phyloP scores from a whole-genome alignment of 2,888 invertebrate genomes.

The Lottia gigantea region DNA sequence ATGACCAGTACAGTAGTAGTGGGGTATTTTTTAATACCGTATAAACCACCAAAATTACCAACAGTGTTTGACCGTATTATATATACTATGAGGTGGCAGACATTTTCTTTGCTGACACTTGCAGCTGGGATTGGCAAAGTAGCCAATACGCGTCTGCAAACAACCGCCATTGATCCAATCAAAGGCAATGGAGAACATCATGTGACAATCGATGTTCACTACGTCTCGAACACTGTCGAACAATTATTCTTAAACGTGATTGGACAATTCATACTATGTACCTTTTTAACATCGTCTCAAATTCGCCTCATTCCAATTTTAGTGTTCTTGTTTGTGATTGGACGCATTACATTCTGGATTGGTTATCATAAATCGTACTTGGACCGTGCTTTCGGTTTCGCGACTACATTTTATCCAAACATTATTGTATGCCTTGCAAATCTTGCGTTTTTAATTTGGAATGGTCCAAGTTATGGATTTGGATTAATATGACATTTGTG shows the following conservation, averaged over 20 bases:
- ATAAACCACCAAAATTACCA: slow-evolving; percentile 23
- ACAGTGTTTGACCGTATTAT: slow-evolving; percentile 30
- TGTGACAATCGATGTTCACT: slow-evolving; percentile 24
- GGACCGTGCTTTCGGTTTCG: slow-evolving; percentile 31
- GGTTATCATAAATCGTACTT: slow-evolving; percentile 29
- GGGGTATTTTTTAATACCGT: slow-evolving; percentile 23
- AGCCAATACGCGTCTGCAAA: slow-evolving; percentile 22
- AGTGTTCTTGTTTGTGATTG: slow-evolving; percentile 33
- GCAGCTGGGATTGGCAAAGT: slow-evolving; percentile 27
- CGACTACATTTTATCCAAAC: slow-evolving; percentile 25
- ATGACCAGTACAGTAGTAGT: slow-evolving; percentile 8
- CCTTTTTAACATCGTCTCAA: slow-evolving; percentile 28
- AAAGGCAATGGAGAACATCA: slow-evolving; percentile 31
- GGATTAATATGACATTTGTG: background rate
- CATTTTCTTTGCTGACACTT: slow-evolving; percentile 27
- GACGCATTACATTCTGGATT: slow-evolving; percentile 34
- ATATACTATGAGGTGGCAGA: slow-evolving; percentile 39
- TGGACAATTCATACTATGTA: slow-evolving; percentile 34
- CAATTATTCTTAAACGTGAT: slow-evolving; percentile 33
- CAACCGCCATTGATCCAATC: slow-evolving; percentile 38
- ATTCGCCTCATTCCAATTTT: slow-evolving; percentile 36
- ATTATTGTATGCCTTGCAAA: slow-evolving; percentile 15
- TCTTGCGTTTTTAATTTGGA: background rate
- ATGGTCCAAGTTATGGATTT: slow-evolving; percentile 1
- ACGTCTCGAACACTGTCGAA: slow-evolving; percentile 39